Base-by-base conservation (phyloP, 1,140 invertebrate genomes). In the Lordiphosa collinella region DNA sequence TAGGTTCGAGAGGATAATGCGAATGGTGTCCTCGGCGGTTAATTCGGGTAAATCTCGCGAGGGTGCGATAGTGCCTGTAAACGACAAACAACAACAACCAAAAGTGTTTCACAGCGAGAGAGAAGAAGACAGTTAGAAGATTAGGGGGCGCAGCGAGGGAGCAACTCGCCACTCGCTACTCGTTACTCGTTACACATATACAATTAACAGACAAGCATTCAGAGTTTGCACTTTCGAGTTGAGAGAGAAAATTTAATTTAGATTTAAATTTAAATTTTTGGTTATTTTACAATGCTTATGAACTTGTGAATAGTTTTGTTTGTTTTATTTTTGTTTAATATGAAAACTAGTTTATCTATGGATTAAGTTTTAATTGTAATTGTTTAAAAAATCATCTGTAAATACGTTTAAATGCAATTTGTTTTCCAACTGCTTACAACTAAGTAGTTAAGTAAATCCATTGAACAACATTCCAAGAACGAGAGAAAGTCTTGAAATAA, bases 31-130 rank as follows among this genome's bases (percentile, higher is more conserved):
- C 89, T 96, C 94, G 71, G 92, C 91, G 71, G 93, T 93, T 72
- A 93, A 91, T 85, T 95, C 93, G 73, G 92, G 94, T 67, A 96
- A 91, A 89, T 97, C 95, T 89, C 95, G 93, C 88, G 95, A 94
- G 89, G 96, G 96, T 90, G 95, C 95, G 90, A 97, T 96, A 90
- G 96, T 97, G 93, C 95, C 96, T 97, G 94, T 92, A 95, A 95
- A 73, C 61, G 78, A 82, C 78, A 70, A 54, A 76, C 50, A 66
- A 67, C 41, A 71, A 78, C 67, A 82, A 79, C 75, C 78, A 80
- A 80, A 61, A 66, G 62, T 64, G 62, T 55, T 70, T 58, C 53
- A 37, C 36, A 48, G 41, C 18, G 55, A 52, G 48, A 62, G 38
- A 51, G 9, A 64, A 14, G 18, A 10, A 43, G 18, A 37, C 29